Evolutionary conservation across 2,797 vertebrate genomes (phyloP).

Genomic region (Tragelaphus eurycerus): DNA sequence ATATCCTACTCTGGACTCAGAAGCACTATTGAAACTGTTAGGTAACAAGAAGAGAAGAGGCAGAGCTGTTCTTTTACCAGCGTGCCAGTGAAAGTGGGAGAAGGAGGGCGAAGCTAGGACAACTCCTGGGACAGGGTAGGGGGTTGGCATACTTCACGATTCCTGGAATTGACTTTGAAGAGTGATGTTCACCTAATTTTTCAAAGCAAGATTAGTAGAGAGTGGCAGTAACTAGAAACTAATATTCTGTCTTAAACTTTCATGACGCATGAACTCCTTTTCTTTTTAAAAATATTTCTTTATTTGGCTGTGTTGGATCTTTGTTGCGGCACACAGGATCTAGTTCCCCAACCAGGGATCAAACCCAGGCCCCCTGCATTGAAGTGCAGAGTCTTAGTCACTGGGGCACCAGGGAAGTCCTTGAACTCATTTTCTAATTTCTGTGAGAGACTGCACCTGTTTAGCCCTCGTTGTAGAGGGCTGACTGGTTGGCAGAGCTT

Average conservation of each 20-base stretch:
- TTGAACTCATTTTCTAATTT: not conserved
- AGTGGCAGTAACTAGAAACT: not conserved
- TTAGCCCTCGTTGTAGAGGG: not conserved
- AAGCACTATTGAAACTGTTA: not conserved
- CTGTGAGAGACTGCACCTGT: not conserved
- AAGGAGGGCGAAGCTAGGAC: not conserved
- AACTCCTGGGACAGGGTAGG: not conserved
- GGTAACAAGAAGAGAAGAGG: not conserved
- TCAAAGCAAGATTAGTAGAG: not conserved
- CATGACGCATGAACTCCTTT: not conserved
- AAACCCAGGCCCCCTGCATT: not conserved
- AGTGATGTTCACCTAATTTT: not conserved
- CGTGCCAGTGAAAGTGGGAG: not conserved
- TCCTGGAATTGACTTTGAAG: not conserved
- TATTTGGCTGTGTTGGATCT: not conserved
- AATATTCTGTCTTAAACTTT: not conserved
- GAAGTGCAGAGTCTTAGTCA: not conserved
- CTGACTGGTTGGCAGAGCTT: not conserved
- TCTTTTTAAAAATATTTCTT: not conserved
- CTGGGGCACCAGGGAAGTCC: not conserved
- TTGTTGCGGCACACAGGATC: rapidly evolving
- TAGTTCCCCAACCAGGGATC: not conserved
- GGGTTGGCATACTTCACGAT: rapidly evolving
- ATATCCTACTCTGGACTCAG: not conserved
- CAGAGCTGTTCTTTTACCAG: not conserved